Evolutionary conservation across 2,113 vertebrate genomes (phyloP).

Genomic region (Aspiorhynchus laticeps): DNA sequence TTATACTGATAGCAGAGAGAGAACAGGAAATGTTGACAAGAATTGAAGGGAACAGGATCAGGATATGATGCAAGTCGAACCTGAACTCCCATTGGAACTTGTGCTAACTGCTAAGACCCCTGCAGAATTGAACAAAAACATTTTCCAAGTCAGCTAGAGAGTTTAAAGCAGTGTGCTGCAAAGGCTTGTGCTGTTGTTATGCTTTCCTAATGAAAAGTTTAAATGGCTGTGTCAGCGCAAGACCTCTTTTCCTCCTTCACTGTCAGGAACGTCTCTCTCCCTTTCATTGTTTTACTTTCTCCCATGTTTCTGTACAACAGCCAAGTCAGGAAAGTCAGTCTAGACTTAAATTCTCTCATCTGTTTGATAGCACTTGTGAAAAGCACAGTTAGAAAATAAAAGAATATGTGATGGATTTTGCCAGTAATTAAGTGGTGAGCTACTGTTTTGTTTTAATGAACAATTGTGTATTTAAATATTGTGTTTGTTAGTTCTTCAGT

Average conservation of each 20-base stretch:
- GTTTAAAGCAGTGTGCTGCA: constrained; percentile 5
- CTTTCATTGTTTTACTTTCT: constrained; percentile 8
- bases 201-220: constrained; percentile 49
- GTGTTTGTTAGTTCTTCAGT: not conserved
- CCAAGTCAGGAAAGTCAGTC: constrained; percentile 9
- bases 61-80: not conserved
- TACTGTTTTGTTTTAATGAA: not conserved
- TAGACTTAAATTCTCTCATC: not conserved
- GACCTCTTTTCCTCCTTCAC: constrained; percentile 16
- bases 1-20: not conserved
- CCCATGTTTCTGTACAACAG: constrained; percentile 13
- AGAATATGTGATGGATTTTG: not conserved
- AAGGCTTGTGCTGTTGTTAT: constrained; percentile 19
- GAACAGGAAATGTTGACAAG: constrained; percentile 18
- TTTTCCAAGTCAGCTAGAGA: not conserved
- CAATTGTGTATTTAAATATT: not conserved
- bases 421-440: not conserved
- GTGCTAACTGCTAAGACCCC: not conserved
- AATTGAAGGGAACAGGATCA: not conserved
- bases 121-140: not conserved
- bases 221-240: constrained; percentile 31
- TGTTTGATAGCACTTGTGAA: not conserved
- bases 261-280: constrained; percentile 21
- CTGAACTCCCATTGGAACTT: not conserved
- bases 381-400: not conserved